phyloP scores from a whole-genome alignment of 2,888 invertebrate species.

The Epistrophella euchroma region DNA sequence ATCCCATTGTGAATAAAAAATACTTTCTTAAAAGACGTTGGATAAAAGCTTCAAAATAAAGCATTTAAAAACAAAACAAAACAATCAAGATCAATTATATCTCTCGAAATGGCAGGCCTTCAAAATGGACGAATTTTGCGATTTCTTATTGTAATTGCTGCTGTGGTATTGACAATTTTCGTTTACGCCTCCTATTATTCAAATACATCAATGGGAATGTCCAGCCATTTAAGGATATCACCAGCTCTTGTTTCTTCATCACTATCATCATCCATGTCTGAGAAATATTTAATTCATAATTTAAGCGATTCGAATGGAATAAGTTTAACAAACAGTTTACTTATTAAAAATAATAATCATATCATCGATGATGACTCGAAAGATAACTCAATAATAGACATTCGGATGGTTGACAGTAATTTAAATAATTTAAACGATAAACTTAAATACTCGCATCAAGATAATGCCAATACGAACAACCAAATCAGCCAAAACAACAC shows the following conservation, averaged over 20 bases:
- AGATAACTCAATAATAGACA: conserved; percentile 30
- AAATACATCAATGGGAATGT: conserved; percentile 80
- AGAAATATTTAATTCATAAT: conserved; percentile 54
- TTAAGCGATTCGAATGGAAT: conserved; percentile 53
- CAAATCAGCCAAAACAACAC: conserved; percentile 23
- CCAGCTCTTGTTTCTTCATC: conserved; percentile 55
- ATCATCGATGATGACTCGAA: conserved; percentile 14
- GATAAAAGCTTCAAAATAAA: conserved; percentile 27
- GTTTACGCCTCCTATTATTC: conserved; percentile 84
- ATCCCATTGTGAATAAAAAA: background rate
- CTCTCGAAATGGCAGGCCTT: conserved; percentile 78
- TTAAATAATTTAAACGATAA: conserved; percentile 53
- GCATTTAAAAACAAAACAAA: conserved; percentile 47
- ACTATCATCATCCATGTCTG: conserved; percentile 39
- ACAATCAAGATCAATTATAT: conserved; percentile 3
- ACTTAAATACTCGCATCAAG: conserved; percentile 52
- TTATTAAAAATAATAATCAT: conserved; percentile 25
- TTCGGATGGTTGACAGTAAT: conserved; percentile 51
- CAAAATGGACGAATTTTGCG: conserved; percentile 84
- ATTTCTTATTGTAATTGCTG: conserved; percentile 83
- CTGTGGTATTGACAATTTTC: conserved; percentile 84
- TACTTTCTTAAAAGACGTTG: conserved; percentile 2
- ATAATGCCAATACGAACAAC: conserved; percentile 26
- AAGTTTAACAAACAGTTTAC: conserved; percentile 11
- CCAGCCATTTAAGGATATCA: conserved; percentile 78